Conservation (phyloP, 2,888 invertebrate species). For the Hartigia nigra region DNA sequence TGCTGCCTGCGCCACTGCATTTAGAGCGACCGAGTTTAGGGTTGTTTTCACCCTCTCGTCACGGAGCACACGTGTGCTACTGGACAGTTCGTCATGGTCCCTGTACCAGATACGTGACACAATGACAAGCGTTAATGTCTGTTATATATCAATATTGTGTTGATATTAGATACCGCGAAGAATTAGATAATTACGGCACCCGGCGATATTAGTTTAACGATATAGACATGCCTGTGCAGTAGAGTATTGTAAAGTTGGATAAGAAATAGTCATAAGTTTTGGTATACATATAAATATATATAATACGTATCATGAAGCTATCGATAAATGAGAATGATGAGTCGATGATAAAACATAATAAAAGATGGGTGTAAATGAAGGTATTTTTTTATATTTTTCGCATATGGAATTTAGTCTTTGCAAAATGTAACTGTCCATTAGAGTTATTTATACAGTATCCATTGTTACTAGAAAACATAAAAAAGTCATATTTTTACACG, state of each 20-base stretch:
- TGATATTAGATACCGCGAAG: constrained; percentile 44
- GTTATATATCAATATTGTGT: constrained; percentile 49
- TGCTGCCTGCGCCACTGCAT: constrained; percentile 37
- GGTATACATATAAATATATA: too few species aligned
- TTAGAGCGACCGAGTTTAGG: constrained; percentile 28
- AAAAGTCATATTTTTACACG: not conserved
- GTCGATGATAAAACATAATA: not conserved
- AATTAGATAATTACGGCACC: constrained; percentile 12
- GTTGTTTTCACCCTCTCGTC: constrained; percentile 34
- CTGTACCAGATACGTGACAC: constrained; percentile 43
- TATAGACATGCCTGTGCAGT: not conserved
- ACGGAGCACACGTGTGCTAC: constrained; percentile 46
- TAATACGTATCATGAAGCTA: too few species aligned
- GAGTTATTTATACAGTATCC: not conserved
- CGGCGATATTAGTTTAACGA: not conserved
- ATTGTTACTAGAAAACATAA: not conserved
- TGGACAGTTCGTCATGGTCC: constrained; percentile 50
- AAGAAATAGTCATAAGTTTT: too few species aligned
- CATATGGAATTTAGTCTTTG: not conserved
- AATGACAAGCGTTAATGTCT: constrained; percentile 53
- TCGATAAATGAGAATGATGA: too few species aligned
- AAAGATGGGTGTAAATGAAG: not conserved
- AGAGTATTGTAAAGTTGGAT: not conserved
- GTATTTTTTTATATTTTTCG: not conserved
- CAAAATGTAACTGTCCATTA: not conserved